Base-by-base conservation (phyloP, 1,140 invertebrate species). In the Hesperophylax magnus region DNA sequence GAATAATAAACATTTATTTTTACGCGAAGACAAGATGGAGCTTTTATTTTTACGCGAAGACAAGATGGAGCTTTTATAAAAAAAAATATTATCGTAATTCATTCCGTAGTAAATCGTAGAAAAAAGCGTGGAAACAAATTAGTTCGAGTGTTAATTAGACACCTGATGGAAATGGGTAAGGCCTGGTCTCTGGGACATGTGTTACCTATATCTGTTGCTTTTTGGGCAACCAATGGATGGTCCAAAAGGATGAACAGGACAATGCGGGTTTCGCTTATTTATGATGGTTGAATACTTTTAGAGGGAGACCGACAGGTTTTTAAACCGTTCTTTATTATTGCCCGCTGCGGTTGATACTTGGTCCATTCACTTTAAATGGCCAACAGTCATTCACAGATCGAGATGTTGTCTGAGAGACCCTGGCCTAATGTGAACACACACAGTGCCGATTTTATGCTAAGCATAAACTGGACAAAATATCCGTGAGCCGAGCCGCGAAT, bases 61-160 rank as follows among this genome's bases (percentile, higher is more conserved):
- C 58, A 24, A 8, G 24, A 61, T 61, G 17, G 14, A 61, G 63
- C 63, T 34, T 39, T 67, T 67, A 22, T 22, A 15, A 61, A 22
- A 24, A 61, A 14, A 67, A 67, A 27, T 67, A 67, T 31, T 67
- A 67, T 39, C 63, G 63, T 22, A 67, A 67, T 27, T 39, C 17
- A 27, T 61, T 61, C 58, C n/a, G 8, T 67, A 31, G n/a, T 67
- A 15, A 27, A 67, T 27, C 7, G 63, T 67, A 67, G 31, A 67
- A 31, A 67, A 67, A 67, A 47, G 31, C 63, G 27, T 15, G 58
- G 31, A 67, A 31, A 27, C 63, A 67, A 67, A 67, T 67, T 67
- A 67, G 27, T 67, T 34, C 22, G 39, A 67, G 63, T 67, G 63
- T 34, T 67, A 67, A 67, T 67, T 67, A 67, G 63, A 34, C 63